Percentiles rank a stretch among this genome's conserved stretches.
Conservation (phyloP, 2,797 vertebrate species). For the Poecile montanus region DNA sequence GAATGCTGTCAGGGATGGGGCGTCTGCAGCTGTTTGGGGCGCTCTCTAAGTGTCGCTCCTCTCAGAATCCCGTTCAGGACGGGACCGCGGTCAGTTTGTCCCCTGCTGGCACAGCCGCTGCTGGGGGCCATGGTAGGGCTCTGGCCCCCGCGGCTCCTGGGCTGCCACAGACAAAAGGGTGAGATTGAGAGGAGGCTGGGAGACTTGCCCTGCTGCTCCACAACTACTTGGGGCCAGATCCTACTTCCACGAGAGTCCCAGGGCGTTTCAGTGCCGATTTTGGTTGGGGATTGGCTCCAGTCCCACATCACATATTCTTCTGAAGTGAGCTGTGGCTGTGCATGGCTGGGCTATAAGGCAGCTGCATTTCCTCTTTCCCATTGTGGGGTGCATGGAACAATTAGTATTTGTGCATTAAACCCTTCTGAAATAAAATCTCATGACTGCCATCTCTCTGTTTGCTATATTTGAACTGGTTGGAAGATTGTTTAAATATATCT, state of each 20-base stretch:
- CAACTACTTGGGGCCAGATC: too few species aligned
- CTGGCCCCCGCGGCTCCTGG: background rate
- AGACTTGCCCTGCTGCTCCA: background rate
- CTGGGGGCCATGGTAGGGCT: background rate
- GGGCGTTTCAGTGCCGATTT: background rate
- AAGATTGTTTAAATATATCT: slow-evolving; percentile 37
- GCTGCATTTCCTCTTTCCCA: background rate
- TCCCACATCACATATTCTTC: background rate
- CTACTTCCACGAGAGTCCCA: background rate
- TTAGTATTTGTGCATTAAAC: background rate
- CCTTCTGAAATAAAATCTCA: background rate
- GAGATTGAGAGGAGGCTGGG: background rate
- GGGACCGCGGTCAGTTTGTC: background rate
- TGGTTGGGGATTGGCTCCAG: background rate
- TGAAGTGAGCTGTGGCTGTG: background rate
- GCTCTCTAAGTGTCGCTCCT: background rate
- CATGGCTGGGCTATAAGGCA: background rate
- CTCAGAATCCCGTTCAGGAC: background rate
- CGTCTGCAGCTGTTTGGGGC: background rate
- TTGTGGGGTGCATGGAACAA: background rate
- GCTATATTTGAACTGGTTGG: slow-evolving; percentile 20
- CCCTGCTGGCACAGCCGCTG: background rate
- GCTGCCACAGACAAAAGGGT: background rate
- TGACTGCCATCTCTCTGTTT: background rate
- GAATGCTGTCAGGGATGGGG: background rate